phyloP scores from a whole-genome alignment of 1,140 invertebrate species.

The Holcopasites calliopsidis region DNA sequence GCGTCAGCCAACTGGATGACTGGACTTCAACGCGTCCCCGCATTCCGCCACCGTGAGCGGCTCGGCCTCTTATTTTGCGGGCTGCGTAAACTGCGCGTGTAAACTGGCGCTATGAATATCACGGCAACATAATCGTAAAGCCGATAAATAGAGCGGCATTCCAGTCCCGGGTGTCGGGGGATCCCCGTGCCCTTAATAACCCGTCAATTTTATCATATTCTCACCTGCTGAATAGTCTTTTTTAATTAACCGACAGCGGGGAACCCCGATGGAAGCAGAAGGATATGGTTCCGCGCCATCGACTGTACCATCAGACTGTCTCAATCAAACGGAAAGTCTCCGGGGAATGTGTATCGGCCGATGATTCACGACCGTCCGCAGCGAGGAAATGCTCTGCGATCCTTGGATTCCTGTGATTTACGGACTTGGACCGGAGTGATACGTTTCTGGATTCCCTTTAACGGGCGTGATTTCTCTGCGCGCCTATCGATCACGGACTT shows the following conservation, averaged over 20 bases:
- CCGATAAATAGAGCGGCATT: conserved; percentile 61
- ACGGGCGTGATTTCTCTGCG: not conserved
- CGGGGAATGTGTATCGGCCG: not conserved
- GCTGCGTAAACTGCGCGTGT: conserved; percentile 30
- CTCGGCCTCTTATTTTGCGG: conserved; percentile 12
- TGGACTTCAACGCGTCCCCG: conserved; percentile 11
- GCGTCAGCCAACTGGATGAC: conserved; percentile 17
- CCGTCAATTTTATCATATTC: conserved; percentile 57
- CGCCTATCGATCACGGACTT: not conserved
- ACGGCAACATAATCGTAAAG: conserved; percentile 51
- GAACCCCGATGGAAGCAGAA: not conserved
- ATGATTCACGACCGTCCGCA: not conserved
- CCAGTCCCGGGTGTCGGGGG: conserved; percentile 20
- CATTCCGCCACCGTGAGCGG: conserved; percentile 2
- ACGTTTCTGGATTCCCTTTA: conserved; percentile 16
- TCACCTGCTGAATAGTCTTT: conserved; percentile 11
- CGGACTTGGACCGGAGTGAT: not conserved
- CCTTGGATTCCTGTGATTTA: conserved; percentile 21
- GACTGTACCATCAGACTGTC: conserved; percentile 14
- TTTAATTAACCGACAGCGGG: conserved; percentile 43
- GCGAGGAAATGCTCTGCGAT: conserved; percentile 25
- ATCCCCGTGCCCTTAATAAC: conserved; percentile 18
- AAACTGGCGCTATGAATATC: conserved; percentile 51
- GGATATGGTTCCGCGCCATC: conserved; percentile 22
- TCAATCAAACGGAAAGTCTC: conserved; percentile 37